These are phyloP conservation scores for Eupsilia transversa DNA, from an alignment of 2,888 invertebrate species.

Conservation along the genomic window DNA sequence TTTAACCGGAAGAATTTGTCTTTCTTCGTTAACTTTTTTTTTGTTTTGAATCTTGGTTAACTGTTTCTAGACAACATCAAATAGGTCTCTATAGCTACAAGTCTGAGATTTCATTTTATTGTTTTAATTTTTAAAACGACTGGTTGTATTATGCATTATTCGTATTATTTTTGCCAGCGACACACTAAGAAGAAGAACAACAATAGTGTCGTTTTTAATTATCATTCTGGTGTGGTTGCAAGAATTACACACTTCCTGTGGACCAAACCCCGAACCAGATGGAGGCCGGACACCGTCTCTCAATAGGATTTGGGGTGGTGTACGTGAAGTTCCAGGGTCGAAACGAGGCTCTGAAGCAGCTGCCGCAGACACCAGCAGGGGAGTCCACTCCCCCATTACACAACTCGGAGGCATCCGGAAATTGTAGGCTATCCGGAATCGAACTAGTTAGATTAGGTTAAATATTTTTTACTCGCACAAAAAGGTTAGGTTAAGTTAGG, in stretches of 20 bases:
- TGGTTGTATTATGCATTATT: background rate
- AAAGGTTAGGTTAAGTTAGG: too few relatives aligned
- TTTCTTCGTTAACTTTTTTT: background rate
- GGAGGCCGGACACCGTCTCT: background rate
- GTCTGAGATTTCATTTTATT: background rate
- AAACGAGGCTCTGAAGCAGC: background rate
- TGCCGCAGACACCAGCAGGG: background rate
- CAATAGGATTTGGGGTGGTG: background rate
- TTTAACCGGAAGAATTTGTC: background rate
- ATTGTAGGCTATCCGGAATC: too few relatives aligned
- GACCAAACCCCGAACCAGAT: background rate
- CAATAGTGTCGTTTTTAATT: background rate
- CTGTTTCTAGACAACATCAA: background rate
- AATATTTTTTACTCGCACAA: too few relatives aligned
- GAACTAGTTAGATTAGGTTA: too few relatives aligned
- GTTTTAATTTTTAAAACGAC: background rate
- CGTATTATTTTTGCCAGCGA: too few relatives aligned
- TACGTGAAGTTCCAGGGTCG: background rate
- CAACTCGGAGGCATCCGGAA: background rate
- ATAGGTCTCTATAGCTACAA: background rate
- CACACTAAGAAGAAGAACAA: too few relatives aligned
- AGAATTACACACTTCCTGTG: conserved; percentile 8
- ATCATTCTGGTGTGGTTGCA: background rate
- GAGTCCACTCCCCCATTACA: too few relatives aligned
- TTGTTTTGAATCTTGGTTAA: background rate